phyloP scores from a whole-genome alignment of 1,140 invertebrate species.

The Campodea augens region DNA sequence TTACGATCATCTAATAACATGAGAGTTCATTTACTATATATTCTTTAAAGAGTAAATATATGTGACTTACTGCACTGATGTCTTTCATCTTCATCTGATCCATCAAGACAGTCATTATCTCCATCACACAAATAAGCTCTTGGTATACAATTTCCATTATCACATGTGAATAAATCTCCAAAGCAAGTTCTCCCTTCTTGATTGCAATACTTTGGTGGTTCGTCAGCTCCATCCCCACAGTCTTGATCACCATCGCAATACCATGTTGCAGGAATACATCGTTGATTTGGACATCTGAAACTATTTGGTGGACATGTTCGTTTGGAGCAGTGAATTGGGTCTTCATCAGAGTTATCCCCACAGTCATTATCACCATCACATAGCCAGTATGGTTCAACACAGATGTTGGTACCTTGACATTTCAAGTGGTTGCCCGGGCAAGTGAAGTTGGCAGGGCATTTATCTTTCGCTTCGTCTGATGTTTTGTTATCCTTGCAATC shows the following conservation, averaged over 20 bases:
- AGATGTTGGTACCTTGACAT: slow-evolving; percentile 84
- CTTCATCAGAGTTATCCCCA: slow-evolving; percentile 88
- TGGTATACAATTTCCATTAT: slow-evolving; percentile 92
- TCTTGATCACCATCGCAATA: slow-evolving; percentile 80
- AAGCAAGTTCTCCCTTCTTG: slow-evolving; percentile 88
- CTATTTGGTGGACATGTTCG: slow-evolving; percentile 77
- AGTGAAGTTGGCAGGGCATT: slow-evolving; percentile 66
- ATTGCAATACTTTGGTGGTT: slow-evolving; percentile 78
- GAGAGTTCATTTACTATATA: slow-evolving; percentile 3
- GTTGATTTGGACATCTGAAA: slow-evolving; percentile 67
- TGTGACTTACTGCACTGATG: slow-evolving; percentile 66
- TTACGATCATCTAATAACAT: slow-evolving; percentile 50
- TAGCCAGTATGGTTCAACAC: slow-evolving; percentile 85
- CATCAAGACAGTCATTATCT: slow-evolving; percentile 84
- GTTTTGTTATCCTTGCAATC: slow-evolving; percentile 86
- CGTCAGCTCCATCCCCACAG: slow-evolving; percentile 73
- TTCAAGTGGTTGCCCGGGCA: slow-evolving; percentile 73
- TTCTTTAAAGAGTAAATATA: neutral
- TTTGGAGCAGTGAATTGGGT: slow-evolving; percentile 68
- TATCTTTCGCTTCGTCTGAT: slow-evolving; percentile 71
- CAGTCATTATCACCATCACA: slow-evolving; percentile 91
- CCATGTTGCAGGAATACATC: slow-evolving; percentile 81
- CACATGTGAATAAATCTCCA: slow-evolving; percentile 85
- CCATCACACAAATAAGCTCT: slow-evolving; percentile 94
- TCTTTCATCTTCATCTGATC: slow-evolving; percentile 72